Base-by-base conservation (phyloP, 2,113 vertebrate species). In the Malurus alboscapulatus region DNA sequence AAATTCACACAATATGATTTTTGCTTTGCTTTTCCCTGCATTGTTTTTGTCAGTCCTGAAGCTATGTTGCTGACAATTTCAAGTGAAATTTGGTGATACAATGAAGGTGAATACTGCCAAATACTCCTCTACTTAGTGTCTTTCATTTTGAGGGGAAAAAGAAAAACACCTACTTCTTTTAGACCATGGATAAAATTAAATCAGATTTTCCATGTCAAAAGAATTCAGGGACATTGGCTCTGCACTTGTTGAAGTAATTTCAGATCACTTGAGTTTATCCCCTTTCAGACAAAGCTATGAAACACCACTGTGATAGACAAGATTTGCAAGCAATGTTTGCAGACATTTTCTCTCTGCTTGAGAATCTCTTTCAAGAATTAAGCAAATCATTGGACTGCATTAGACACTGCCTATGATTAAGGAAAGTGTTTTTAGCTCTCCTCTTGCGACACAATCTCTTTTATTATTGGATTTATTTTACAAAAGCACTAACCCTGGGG, bases 181-280 rank as follows among this genome's bases (percentile, higher is more conserved):
- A 82, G 42, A 87, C 30, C 20, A 72, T 10, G 18, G 57, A 65
- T 73, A 87, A 90, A 95, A 91, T 79, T 34, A 82, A 69, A 79
- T 58, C 38, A 58, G 20, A 62, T 68, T 82, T 94, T 78, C 84
- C 81, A 82, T 42, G 48, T 68, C 50, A 47, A 84, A 94, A 38
- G 24, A 68, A 78, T 76, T 61, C 9, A 50, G 86, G 88, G 50
- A 44, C 66, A 75, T 48, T 4, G 6, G 25, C 29, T 84, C 57
- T 87, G 48, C 42, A 69, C 38, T 85, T 87, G 50, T 38, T 13
- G 6, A 84, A 92, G 79, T 79, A 2, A 76, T 82, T 95, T 84
- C 53, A 57, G 85, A 84, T 91, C 57, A 75, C 57, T 94, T 81
- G 83, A 88, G 14, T 90, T 86, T 62, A 86, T 79, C 42, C n/a